These are phyloP conservation scores for Drosophila murphyi DNA, from an alignment of 1,140 invertebrate species.

Conservation along the genomic window DNA sequence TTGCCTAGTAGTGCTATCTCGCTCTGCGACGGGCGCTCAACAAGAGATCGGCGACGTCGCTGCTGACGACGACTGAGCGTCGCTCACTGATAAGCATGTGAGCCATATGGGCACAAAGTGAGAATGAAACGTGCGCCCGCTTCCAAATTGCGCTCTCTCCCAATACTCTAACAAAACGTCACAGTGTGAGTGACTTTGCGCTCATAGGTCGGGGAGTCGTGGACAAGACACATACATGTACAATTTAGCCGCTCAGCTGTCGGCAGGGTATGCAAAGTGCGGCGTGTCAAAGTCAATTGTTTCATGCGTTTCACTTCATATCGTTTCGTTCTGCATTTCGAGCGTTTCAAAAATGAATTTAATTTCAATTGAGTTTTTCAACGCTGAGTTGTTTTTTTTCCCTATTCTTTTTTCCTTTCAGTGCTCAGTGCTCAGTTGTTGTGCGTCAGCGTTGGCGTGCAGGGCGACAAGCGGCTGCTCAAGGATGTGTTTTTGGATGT, in stretches of 20 bases:
- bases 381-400: slow-evolving; percentile 30
- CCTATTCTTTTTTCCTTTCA: slow-evolving; percentile 41
- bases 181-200: background rate
- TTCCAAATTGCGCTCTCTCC: slow-evolving; percentile 1
- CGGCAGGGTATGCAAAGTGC: slow-evolving; percentile 25
- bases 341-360: slow-evolving; percentile 56
- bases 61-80: slow-evolving; percentile 7
- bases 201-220: background rate
- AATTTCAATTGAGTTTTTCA: slow-evolving; percentile 45
- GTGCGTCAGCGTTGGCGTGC: slow-evolving; percentile 58
- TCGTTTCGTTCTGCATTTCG: slow-evolving; percentile 34
- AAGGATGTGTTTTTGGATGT: slow-evolving; percentile 26
- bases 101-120: slow-evolving; percentile 31
- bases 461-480: slow-evolving; percentile 26
- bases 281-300: slow-evolving; percentile 12
- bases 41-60: slow-evolving; percentile 50
- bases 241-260: slow-evolving; percentile 7
- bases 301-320: slow-evolving; percentile 34
- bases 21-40: slow-evolving; percentile 30
- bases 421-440: slow-evolving; percentile 47
- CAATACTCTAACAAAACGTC: slow-evolving; percentile 11
- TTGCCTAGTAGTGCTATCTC: slow-evolving; percentile 23
- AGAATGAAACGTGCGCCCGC: slow-evolving; percentile 35
- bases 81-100: slow-evolving; percentile 55
- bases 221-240: background rate